Percentiles rank a stretch among this genome's conserved stretches.
Evolutionary conservation across 2,888 invertebrate genomes (phyloP).

Genomic region (Sycophila texana): DNA sequence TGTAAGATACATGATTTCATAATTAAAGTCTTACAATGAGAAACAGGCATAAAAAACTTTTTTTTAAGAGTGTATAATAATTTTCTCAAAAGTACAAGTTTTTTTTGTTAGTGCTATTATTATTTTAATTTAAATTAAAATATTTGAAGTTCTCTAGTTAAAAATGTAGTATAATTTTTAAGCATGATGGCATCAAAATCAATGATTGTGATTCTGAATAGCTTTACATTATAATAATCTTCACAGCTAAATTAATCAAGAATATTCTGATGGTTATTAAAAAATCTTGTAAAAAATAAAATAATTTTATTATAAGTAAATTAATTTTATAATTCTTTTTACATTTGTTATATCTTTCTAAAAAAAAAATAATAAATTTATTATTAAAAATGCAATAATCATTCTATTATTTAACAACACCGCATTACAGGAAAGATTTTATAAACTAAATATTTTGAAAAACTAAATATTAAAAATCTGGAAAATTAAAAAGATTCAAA

Average conservation of each 20-base stretch:
- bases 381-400: background rate
- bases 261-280: too few species aligned
- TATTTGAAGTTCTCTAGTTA: background rate
- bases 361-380: background rate
- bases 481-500: background rate
- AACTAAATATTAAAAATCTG: background rate
- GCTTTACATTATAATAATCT: background rate
- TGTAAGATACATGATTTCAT: background rate
- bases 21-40: background rate
- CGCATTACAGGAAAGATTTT: too few species aligned
- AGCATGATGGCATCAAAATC: background rate
- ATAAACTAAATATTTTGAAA: background rate
- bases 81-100: too few species aligned
- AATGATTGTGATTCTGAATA: background rate
- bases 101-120: too few species aligned
- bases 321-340: too few species aligned
- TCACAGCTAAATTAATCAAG: background rate
- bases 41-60: too few species aligned
- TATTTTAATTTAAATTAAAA: background rate
- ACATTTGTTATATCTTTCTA: too few species aligned
- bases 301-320: too few species aligned
- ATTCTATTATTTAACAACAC: background rate
- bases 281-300: too few species aligned
- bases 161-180: background rate
- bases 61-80: too few species aligned